A percentile compares a stretch with the other conserved stretches of the same genome.
Evolutionary conservation across 2,797 vertebrate species (phyloP).

Genomic region (Chloroceryle inda): DNA sequence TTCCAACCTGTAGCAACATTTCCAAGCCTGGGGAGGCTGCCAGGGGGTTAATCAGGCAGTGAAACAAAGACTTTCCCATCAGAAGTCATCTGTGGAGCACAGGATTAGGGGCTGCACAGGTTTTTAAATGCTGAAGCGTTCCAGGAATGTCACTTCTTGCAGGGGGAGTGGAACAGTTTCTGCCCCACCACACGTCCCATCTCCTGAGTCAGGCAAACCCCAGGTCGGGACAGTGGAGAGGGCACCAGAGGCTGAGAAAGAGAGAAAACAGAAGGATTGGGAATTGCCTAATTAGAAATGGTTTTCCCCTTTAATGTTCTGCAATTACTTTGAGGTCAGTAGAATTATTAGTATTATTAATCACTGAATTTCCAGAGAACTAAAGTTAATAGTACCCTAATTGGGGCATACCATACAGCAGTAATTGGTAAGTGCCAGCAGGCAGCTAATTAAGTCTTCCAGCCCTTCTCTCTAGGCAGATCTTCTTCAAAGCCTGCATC

Average conservation of each 20-base stretch:
- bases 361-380: conserved; percentile 39
- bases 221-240: accelerated
- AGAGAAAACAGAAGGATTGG: conserved; percentile 4
- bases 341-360: conserved; percentile 65
- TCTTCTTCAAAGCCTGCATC: background rate
- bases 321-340: conserved; percentile 64
- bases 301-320: conserved; percentile 41
- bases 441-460: conserved; percentile 29
- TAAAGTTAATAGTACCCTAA: conserved; percentile 39
- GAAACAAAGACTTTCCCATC: background rate
- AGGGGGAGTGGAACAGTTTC: background rate
- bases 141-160: background rate
- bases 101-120: background rate
- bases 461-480: background rate
- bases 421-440: conserved; percentile 22
- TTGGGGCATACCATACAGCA: background rate
- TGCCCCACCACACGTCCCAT: accelerated
- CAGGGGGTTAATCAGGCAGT: background rate
- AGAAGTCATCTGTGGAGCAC: background rate
- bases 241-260: background rate
- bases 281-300: conserved; percentile 33
- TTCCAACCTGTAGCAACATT: background rate
- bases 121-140: background rate
- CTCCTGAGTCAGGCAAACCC: background rate
- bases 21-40: background rate